phyloP scores from a whole-genome alignment of 1,140 invertebrate genomes.

The Hyposmocoma kahamanoa region DNA sequence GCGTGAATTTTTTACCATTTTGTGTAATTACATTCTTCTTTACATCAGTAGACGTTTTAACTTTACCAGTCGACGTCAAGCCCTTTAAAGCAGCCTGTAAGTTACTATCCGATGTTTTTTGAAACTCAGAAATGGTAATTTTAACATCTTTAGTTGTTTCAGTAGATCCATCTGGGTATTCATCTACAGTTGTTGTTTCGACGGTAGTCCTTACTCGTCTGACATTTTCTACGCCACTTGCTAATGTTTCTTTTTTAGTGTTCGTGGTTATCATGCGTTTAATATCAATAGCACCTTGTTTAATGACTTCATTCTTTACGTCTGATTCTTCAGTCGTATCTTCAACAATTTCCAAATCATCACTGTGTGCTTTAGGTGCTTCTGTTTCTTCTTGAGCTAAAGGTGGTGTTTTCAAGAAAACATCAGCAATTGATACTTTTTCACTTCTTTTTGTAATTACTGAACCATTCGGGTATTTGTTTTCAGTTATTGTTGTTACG shows the following conservation, averaged over 20 bases:
- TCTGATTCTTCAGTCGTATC: conserved; percentile 56
- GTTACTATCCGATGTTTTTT: conserved; percentile 64
- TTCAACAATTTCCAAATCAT: conserved; percentile 60
- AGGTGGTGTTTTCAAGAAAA: conserved; percentile 30
- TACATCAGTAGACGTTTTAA: conserved; percentile 59
- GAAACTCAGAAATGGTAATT: conserved; percentile 70
- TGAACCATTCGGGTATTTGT: conserved; percentile 65
- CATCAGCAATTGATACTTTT: conserved; percentile 60
- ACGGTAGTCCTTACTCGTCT: conserved; percentile 64
- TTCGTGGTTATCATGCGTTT: conserved; percentile 64
- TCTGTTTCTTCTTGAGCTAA: conserved; percentile 19
- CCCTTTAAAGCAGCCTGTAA: conserved; percentile 58
- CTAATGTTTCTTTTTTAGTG: conserved; percentile 65
- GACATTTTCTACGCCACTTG: conserved; percentile 52
- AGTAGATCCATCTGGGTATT: conserved; percentile 64
- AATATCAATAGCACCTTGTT: conserved; percentile 43
- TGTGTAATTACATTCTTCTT: conserved; percentile 51
- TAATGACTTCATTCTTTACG: conserved; percentile 53
- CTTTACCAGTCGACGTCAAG: conserved; percentile 55
- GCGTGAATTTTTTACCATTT: conserved; percentile 49
- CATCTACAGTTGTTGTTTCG: conserved; percentile 68
- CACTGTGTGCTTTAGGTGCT: conserved; percentile 29
- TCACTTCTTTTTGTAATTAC: conserved; percentile 63
- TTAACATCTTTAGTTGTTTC: conserved; percentile 73
- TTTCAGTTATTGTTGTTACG: conserved; percentile 53